phyloP scores from a whole-genome alignment of 2,888 invertebrate genomes.

The Dascillus cervinus region DNA sequence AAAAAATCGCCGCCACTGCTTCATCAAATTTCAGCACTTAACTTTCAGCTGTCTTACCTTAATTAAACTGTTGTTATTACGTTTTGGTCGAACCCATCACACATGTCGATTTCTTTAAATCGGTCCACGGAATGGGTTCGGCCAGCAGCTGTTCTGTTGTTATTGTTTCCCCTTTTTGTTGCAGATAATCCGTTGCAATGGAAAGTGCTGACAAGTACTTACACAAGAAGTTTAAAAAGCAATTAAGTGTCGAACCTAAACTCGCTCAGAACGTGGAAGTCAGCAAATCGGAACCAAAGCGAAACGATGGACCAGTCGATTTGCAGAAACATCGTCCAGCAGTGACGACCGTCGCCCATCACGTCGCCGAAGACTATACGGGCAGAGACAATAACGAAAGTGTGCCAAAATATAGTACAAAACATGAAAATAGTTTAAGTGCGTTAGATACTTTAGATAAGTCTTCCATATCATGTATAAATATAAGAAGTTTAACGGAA shows the following conservation, averaged over 20 bases:
- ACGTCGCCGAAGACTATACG: too few relatives aligned
- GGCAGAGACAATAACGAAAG: constrained; percentile 25
- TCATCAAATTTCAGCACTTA: too few relatives aligned
- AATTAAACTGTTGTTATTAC: too few relatives aligned
- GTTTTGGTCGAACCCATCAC: too few relatives aligned
- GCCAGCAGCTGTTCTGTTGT: too few relatives aligned
- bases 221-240: constrained; percentile 90
- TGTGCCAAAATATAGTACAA: constrained; percentile 40
- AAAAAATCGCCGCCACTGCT: too few relatives aligned
- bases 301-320: too few relatives aligned
- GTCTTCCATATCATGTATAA: constrained; percentile 40
- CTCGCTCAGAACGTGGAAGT: constrained; percentile 8
- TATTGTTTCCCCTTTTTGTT: constrained; percentile 12
- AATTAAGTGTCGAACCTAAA: constrained; percentile 52
- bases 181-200: constrained; percentile 32
- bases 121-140: too few relatives aligned
- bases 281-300: constrained; percentile 18
- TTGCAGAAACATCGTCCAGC: too few relatives aligned
- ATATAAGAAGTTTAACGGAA: constrained; percentile 6
- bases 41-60: too few relatives aligned
- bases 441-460: constrained; percentile 22
- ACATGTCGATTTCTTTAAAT: too few relatives aligned
- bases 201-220: constrained; percentile 58
- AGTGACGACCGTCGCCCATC: too few relatives aligned
- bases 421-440: constrained; percentile 21